Base-by-base conservation (phyloP, 2,113 vertebrate genomes). In the Carettochelys insculpta region DNA sequence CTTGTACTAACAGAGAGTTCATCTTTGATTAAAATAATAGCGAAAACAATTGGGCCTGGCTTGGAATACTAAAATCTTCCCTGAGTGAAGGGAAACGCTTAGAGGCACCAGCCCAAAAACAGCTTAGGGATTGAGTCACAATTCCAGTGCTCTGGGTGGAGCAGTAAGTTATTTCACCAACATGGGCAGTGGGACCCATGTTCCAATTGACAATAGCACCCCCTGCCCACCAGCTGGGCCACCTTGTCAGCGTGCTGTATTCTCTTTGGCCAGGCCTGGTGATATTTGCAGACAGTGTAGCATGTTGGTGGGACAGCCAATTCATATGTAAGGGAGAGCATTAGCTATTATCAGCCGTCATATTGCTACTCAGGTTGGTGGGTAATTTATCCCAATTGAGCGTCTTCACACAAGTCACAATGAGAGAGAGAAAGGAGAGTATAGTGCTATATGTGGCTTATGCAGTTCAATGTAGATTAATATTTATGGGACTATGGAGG, bases 11-110 rank as follows among this genome's bases (percentile, higher is more conserved):
- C 56, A 24, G 61, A 91, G 88, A 88, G 94, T 92, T 83, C 56
- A 68, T 91, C 86, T 92, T 90, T 77, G 91, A 87, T 54, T 51
- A 27, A 38, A 16, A 20, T n/a, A 31, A 20, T 38, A 20, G 4
- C 20, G 61, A 65, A n/a, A 65, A 65, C 17, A 65, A n/a, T 9
- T 65, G 61, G 34, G 16, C 16, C 14, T 17, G 25, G 52, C 29
- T 25, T 54, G 24, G 25, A 80, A 22, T 92, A 43, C 54, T 77
- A 80, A 94, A 94, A 93, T 88, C n/a, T 45, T 84, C 90, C 77
- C 81, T 87, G 68, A 91, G 82, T 91, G 91, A 95, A 82, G 77
- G 85, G 51, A 91, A 89, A 84, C 76, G 89, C 80, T 24, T 10
- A 31, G 73, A 6, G 80, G 34, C 73, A 76, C 71, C 19, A 76